Conservation (phyloP, 2,888 invertebrate genomes). For the Belgica antarctica region DNA sequence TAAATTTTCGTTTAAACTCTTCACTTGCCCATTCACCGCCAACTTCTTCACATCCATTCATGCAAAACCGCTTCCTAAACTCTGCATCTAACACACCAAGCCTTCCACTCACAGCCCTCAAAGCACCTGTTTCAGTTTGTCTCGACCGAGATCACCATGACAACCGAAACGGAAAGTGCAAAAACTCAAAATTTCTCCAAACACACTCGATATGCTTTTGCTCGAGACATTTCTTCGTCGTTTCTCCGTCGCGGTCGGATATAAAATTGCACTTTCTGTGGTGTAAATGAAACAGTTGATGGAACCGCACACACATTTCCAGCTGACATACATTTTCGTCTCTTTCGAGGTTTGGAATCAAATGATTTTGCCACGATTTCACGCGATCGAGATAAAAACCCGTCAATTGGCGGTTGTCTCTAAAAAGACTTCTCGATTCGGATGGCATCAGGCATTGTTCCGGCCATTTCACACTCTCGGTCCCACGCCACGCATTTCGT, state of each 20-base stretch:
- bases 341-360: neutral
- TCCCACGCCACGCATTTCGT: neutral
- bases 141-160: neutral
- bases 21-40: too few relatives aligned
- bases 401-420: constrained; percentile 7
- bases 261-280: neutral
- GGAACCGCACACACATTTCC: constrained; percentile 24
- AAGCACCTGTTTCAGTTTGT: constrained; percentile 9
- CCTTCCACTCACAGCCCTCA: too few relatives aligned
- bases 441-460: neutral
- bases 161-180: constrained; percentile 11
- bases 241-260: neutral
- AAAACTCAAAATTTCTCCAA: neutral
- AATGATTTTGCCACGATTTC: neutral
- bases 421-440: neutral
- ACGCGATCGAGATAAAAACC: neutral
- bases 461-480: neutral
- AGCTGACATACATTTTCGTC: neutral
- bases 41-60: too few relatives aligned
- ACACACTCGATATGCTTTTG: neutral
- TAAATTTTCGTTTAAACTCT: too few relatives aligned
- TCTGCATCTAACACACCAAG: too few relatives aligned
- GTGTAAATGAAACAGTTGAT: constrained; percentile 1
- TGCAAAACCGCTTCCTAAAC: too few relatives aligned
- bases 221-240: neutral